phyloP scores from a whole-genome alignment of 1,140 invertebrate species.

The Drosophila pruinosa region DNA sequence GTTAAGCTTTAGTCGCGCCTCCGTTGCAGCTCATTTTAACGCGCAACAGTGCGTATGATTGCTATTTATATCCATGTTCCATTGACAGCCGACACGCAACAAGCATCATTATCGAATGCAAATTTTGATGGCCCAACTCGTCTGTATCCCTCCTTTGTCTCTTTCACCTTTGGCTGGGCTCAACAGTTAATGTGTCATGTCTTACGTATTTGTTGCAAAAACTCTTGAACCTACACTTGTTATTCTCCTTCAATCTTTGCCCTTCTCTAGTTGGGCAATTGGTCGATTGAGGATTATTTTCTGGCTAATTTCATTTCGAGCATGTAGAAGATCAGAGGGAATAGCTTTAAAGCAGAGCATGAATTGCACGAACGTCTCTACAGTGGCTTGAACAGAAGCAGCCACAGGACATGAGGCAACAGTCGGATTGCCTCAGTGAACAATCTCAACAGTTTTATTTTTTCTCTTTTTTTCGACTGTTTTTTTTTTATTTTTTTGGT shows the following conservation, averaged over 20 bases:
- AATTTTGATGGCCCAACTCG: no score
- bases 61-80: conserved; percentile 65
- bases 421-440: conserved; percentile 23
- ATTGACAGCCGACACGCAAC: conserved; percentile 60
- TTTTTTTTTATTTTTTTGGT: conserved; percentile 11
- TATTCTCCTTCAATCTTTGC: background rate
- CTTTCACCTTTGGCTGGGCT: conserved; percentile 13
- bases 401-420: conserved; percentile 30
- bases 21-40: conserved; percentile 61
- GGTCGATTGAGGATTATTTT: background rate
- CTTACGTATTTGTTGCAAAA: background rate
- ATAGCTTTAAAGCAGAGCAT: background rate
- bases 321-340: background rate
- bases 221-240: background rate
- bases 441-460: conserved; percentile 33
- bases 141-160: background rate
- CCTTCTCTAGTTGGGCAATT: background rate
- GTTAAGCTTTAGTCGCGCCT: conserved; percentile 57
- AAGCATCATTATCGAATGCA: conserved; percentile 76
- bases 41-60: conserved; percentile 73
- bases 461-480: background rate
- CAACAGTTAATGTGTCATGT: conserved; percentile 30
- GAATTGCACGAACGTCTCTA: background rate
- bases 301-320: background rate
- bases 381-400: conserved; percentile 10